A percentile compares a stretch with the other conserved stretches of the same genome.
phyloP scores from a whole-genome alignment of 2,888 invertebrate species.

The Bellardia pandia region DNA sequence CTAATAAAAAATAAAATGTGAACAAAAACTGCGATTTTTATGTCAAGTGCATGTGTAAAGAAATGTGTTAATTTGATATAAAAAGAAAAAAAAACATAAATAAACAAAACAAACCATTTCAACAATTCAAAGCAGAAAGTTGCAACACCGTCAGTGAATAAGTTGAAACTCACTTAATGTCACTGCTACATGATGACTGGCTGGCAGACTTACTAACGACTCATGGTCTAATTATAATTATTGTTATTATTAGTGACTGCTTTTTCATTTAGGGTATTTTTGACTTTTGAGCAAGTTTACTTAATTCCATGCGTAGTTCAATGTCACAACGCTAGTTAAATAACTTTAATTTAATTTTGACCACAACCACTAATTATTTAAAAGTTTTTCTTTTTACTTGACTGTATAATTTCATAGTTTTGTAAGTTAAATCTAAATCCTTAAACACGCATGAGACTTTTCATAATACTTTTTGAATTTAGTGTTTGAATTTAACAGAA shows the following conservation, averaged over 20 bases:
- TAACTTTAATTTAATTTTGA: slow-evolving; percentile 17
- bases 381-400: neutral
- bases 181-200: neutral
- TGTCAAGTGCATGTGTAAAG: slow-evolving; percentile 68
- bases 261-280: slow-evolving; percentile 6
- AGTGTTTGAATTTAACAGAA: slow-evolving; percentile 37
- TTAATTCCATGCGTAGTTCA: slow-evolving; percentile 41
- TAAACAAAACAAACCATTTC: slow-evolving; percentile 7
- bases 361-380: neutral
- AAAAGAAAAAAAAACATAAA: neutral
- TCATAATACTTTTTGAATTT: neutral
- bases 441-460: slow-evolving; percentile 41
- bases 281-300: neutral
- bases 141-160: slow-evolving; percentile 48
- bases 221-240: slow-evolving; percentile 51
- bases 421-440: neutral
- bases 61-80: slow-evolving; percentile 47
- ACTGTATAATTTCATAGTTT: neutral
- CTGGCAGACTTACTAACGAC: slow-evolving; percentile 11
- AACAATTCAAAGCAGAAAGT: slow-evolving; percentile 43
- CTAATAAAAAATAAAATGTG: slow-evolving; percentile 36
- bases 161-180: slow-evolving; percentile 13
- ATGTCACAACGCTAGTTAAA: slow-evolving; percentile 40
- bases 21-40: slow-evolving; percentile 26
- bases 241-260: slow-evolving; percentile 40